Conservation (phyloP, 2,888 invertebrate species). For the Parascotia fuliginaria region DNA sequence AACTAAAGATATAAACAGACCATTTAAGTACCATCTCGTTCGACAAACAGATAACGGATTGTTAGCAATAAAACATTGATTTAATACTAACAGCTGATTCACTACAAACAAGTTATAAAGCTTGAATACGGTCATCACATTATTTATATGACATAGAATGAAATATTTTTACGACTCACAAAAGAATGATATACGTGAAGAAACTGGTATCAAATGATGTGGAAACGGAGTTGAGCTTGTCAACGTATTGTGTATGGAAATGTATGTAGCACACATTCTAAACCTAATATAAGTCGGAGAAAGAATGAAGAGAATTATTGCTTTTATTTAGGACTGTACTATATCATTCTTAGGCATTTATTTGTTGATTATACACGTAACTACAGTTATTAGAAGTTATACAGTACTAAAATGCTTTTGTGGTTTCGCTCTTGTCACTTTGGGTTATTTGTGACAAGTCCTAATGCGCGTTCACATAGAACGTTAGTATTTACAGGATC, state of each 20-base stretch:
- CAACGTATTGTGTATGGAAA: not conserved
- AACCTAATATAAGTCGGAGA: not conserved
- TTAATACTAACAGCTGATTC: slow-evolving; percentile 62
- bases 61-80: slow-evolving; percentile 61
- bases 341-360: not conserved
- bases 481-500: no score
- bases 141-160: slow-evolving; percentile 39
- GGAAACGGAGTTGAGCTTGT: not conserved
- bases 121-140: slow-evolving; percentile 37
- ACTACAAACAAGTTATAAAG: slow-evolving; percentile 45
- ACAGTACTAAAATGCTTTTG: no score
- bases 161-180: slow-evolving; percentile 27
- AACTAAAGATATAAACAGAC: slow-evolving; percentile 49
- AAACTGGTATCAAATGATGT: slow-evolving; percentile 5
- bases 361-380: no score
- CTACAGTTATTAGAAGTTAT: no score
- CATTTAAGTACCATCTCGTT: slow-evolving; percentile 52
- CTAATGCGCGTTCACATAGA: no score
- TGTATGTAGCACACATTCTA: not conserved
- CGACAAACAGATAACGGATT: slow-evolving; percentile 54
- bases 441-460: no score
- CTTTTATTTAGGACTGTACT: not conserved
- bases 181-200: slow-evolving; percentile 2
- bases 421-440: no score
- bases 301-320: not conserved